Base-by-base conservation (phyloP, 2,113 vertebrate genomes). In the Tricholaema leucomelas region DNA sequence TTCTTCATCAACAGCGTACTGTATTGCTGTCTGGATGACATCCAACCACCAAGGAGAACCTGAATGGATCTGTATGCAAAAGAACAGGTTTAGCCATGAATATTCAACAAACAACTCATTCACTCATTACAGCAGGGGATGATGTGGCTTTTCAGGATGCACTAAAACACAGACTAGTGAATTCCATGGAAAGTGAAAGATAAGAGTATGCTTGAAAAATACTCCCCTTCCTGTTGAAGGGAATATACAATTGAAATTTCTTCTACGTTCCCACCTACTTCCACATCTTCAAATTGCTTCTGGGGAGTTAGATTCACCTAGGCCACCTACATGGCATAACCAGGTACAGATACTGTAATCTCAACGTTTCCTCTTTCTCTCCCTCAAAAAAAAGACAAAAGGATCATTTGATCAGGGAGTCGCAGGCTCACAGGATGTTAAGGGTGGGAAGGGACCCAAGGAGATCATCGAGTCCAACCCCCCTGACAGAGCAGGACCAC, bases 1-100 rank as follows among this genome's bases (percentile, higher is more conserved):
- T 20, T 99, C 99, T 8, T 99, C 99, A 25, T 99, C 99, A 1
- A 97, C 95, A 71, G 98, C 96, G 96, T 98, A 98, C 50, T 98
- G 98, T 84, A 98, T 97, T 28, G 99, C 97, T 95, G 96, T 97
- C 90, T 99, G 98, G 79, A 99, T 98, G 25, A 99, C 98, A 50
- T 99, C 99, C 88, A 99, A 93, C 99, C 99, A 99, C 99, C 99
- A 99, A 74, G 98, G 98, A 91, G 98, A 97, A 89, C 94, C 96
- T 60, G 97, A 92, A 90, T 92, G 94, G 91, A 98, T 96, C 98
- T 98, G 92, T 63, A 73, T 13, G 15, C 52, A 88, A 81, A 88
- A 85, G 31, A 91, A 70, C 5, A 74, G 25, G 55, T 59, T 74
- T 44, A 60, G 27, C 35, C 23, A 71, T 50, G 38, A 91, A 74